A percentile compares a stretch with the other conserved stretches of the same genome.
Evolutionary conservation across 1,140 invertebrate species (phyloP).

Genomic region (Drosophila parabipectinata): DNA sequence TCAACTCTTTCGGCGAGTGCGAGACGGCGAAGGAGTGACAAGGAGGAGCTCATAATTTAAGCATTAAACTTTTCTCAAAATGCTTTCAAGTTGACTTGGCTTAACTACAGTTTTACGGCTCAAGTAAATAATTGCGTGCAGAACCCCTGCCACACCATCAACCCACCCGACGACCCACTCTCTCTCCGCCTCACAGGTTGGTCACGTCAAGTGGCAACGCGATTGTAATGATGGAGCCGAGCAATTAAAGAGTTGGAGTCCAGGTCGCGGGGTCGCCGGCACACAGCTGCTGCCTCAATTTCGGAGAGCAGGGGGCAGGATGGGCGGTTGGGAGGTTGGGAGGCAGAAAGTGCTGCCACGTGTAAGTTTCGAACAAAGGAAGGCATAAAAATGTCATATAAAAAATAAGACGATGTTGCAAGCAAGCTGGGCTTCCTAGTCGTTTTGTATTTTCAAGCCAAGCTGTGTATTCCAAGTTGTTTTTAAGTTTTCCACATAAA

Average conservation of each 20-base stretch:
- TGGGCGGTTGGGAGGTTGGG: not conserved
- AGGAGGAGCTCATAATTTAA: conserved; percentile 76
- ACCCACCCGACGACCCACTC: not conserved
- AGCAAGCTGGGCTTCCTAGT: conserved; percentile 38
- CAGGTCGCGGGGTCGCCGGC: conserved; percentile 42
- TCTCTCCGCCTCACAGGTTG: conserved; percentile 15
- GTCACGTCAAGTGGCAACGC: conserved; percentile 54
- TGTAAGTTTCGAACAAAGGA: conserved; percentile 69
- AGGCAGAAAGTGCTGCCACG: conserved; percentile 21
- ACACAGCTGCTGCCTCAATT: conserved; percentile 40
- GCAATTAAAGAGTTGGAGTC: conserved; percentile 68
- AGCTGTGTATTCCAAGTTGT: conserved; percentile 31
- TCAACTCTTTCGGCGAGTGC: conserved; percentile 62
- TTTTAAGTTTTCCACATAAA: conserved; percentile 66
- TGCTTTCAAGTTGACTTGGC: conserved; percentile 81
- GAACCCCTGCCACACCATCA: conserved; percentile 15
- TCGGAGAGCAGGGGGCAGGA: not conserved
- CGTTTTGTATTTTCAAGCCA: conserved; percentile 8
- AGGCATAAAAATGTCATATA: conserved; percentile 71
- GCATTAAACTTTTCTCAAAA: conserved; percentile 80
- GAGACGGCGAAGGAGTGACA: conserved; percentile 17
- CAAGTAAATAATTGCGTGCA: conserved; percentile 79
- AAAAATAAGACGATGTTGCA: conserved; percentile 61
- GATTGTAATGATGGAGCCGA: conserved; percentile 77
- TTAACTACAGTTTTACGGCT: conserved; percentile 82